Percentiles rank a stretch among this genome's conserved stretches.
These are phyloP conservation scores for Xerus rutilus DNA, from an alignment of 2,797 vertebrate species.

Conservation along the genomic window DNA sequence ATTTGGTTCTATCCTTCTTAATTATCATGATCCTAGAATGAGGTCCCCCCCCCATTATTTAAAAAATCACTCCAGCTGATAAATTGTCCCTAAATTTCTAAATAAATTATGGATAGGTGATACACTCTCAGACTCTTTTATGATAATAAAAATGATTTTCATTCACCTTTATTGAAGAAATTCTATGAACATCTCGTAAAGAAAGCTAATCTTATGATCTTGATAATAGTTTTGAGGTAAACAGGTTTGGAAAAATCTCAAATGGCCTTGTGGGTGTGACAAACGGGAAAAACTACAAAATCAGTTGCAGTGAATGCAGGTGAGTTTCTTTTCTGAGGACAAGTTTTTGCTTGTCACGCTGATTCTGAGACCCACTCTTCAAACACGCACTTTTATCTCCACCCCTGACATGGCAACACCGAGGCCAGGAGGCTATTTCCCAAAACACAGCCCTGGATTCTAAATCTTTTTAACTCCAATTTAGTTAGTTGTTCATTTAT, in stretches of 20 bases:
- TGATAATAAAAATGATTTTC: not conserved
- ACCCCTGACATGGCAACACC: not conserved
- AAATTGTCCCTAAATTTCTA: not conserved
- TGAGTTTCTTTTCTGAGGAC: not conserved
- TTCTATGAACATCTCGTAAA: not conserved
- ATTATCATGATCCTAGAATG: not conserved
- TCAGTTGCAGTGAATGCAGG: not conserved
- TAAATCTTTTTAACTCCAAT: not conserved
- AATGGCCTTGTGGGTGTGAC: not conserved
- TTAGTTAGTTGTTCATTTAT: constrained; percentile 24
- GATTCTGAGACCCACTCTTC: not conserved
- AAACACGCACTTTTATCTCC: not conserved
- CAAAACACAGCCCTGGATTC: not conserved
- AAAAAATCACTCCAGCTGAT: not conserved
- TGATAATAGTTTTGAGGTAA: not conserved
- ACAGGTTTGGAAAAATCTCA: not conserved
- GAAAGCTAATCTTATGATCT: not conserved
- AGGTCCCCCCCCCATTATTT: not conserved
- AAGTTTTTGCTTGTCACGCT: not conserved
- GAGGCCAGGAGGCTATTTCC: not conserved
- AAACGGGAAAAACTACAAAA: not conserved
- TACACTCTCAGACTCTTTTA: not conserved
- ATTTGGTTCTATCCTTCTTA: not conserved
- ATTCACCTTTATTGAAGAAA: not conserved
- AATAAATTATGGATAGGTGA: not conserved